Evolutionary conservation across 1,140 invertebrate species (phyloP).

Genomic region (Bombus fervidus): DNA sequence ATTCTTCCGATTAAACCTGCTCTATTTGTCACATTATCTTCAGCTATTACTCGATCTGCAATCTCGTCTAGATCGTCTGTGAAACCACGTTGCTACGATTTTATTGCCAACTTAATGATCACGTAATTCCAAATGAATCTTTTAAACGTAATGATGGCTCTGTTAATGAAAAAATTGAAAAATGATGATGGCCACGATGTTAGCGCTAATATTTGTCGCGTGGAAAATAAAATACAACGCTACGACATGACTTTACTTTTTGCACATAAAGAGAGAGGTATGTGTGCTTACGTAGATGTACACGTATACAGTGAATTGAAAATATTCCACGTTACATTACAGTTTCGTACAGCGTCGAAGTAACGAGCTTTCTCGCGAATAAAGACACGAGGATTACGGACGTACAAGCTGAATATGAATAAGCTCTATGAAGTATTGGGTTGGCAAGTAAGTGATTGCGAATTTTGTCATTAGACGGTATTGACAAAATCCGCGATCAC

Average conservation of each 20-base stretch:
- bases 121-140: not conserved
- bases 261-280: too few relatives aligned
- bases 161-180: not conserved
- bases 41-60: not conserved
- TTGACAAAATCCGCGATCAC: too few relatives aligned
- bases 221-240: not conserved
- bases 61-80: not conserved
- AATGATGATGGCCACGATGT: not conserved
- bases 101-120: not conserved
- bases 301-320: too few relatives aligned
- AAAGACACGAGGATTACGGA: too few relatives aligned
- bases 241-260: not conserved
- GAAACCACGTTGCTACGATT: not conserved
- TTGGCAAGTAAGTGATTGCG: too few relatives aligned
- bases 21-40: slow-evolving; percentile 27
- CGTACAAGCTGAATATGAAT: too few relatives aligned
- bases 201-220: not conserved
- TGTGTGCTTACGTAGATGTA: not conserved
- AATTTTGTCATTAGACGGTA: too few relatives aligned
- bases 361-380: not conserved
- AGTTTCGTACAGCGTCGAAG: not conserved
- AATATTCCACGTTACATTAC: not conserved
- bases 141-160: too few relatives aligned
- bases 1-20: slow-evolving; percentile 24
- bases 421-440: too few relatives aligned